phyloP scores from a whole-genome alignment of 2,797 vertebrate genomes.

The Pipistrellus pygmaeus region DNA sequence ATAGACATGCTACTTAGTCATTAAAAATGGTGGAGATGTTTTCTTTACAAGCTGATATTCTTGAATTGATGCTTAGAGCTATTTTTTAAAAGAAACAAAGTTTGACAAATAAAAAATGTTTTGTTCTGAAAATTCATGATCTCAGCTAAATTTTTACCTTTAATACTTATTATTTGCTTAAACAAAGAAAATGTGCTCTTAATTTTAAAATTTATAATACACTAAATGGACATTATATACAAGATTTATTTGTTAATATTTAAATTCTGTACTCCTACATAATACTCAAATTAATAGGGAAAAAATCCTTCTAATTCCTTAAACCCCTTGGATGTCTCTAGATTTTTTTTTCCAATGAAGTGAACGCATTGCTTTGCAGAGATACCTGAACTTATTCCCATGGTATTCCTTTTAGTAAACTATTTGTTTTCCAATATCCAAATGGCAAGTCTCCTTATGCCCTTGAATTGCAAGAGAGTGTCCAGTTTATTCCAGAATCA shows the following conservation, averaged over 20 bases:
- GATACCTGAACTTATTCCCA: background rate
- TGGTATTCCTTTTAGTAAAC: constrained; percentile 18
- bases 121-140: constrained; percentile 5
- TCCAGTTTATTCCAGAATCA: background rate
- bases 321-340: background rate
- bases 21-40: background rate
- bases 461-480: constrained; percentile 21
- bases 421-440: background rate
- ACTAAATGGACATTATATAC: background rate
- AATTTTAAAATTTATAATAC: constrained; percentile 37
- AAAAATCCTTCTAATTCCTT: background rate
- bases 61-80: constrained; percentile 9
- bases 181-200: background rate
- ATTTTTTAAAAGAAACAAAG: constrained; percentile 3
- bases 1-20: background rate
- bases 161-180: background rate
- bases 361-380: background rate
- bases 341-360: constrained; percentile 43
- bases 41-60: background rate
- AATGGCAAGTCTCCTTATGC: background rate
- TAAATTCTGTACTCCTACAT: background rate
- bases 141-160: constrained; percentile 36
- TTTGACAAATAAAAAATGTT: background rate
- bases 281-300: background rate
- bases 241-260: constrained; percentile 4